phyloP scores from a whole-genome alignment of 2,888 invertebrate genomes.

The Chalcosyrphus nemorum region DNA sequence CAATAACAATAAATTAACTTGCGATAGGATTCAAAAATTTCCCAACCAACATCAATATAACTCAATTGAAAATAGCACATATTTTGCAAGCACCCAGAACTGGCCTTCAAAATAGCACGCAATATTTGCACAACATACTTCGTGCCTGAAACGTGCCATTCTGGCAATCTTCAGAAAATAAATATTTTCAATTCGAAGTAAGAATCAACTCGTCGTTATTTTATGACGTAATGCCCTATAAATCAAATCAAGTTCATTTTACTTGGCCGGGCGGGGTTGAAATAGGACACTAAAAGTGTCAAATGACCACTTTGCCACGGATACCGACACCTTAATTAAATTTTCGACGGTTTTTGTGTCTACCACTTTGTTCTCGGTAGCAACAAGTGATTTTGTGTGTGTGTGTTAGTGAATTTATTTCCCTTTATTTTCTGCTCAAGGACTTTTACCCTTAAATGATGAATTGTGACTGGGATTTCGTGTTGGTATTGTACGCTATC shows the following conservation, averaged over 20 bases:
- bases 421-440: neutral
- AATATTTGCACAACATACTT: neutral
- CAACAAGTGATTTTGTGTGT: slow-evolving; percentile 12
- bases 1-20: neutral
- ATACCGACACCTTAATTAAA: neutral
- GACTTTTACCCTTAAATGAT: neutral
- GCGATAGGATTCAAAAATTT: neutral
- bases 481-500: neutral
- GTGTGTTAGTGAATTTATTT: neutral
- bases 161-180: slow-evolving; percentile 18
- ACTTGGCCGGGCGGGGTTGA: neutral
- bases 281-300: slow-evolving; percentile 14
- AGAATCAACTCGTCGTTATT: neutral
- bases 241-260: slow-evolving; percentile 4
- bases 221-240: neutral
- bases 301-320: slow-evolving; percentile 3
- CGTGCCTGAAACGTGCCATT: slow-evolving; percentile 28
- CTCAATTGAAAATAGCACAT: neutral
- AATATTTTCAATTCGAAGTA: slow-evolving; percentile 10
- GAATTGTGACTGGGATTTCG: neutral
- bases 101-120: neutral
- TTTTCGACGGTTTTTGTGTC: neutral
- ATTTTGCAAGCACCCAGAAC: neutral
- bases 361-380: neutral
- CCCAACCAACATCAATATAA: neutral